Evolutionary conservation across 2,888 invertebrate genomes (phyloP), one percentile per base, ranked within the genome.

Genomic region (Disparrhopalites patrizii): DNA sequence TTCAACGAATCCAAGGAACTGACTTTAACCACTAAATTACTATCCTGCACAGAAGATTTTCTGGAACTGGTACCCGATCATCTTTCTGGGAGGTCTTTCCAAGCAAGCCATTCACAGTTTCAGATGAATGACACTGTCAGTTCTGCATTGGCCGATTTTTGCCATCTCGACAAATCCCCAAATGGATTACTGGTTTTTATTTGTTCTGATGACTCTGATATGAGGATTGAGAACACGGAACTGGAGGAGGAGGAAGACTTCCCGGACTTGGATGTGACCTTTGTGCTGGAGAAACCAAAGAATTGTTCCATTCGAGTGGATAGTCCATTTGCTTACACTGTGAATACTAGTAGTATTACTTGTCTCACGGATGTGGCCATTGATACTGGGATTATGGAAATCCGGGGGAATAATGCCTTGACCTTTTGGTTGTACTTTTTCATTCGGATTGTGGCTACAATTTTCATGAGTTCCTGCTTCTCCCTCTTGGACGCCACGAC

Each of bases 401-500:
- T 58, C 25, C n/a, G 62, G 15, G 73, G 72, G 15, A 70, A 70
- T 50, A 66, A 62, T 13, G 47, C 64, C 0, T 10, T 72, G 10
- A 74, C 88, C 1, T 93, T 93, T 78, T 91, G 90, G 85, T 83
- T 89, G 68, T 93, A 93, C 78, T 91, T 93, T 78, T 80, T 87
- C 62, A 77, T 93, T 68, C 82, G 91, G 77, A 87, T 93, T 73
- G 81, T 91, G 75, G 91, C 88, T 1, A 90, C 89, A 31, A 87
- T 90, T 4, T 88, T 89, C 85, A 81, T 90, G 77, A 87, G 89
- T 4, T 91, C 91, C 30, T 88, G 90, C n/a, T 89, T 91, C 0
- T 90, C 90, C 13, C 88, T 93, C 63, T 87, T 92, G 86, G 93
- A 93, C 80, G 91, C 93, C 0, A 90, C 92, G 70, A 90, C 91